phyloP scores from a whole-genome alignment of 2,888 invertebrate species.

The Caenorhabditis doughertyi region DNA sequence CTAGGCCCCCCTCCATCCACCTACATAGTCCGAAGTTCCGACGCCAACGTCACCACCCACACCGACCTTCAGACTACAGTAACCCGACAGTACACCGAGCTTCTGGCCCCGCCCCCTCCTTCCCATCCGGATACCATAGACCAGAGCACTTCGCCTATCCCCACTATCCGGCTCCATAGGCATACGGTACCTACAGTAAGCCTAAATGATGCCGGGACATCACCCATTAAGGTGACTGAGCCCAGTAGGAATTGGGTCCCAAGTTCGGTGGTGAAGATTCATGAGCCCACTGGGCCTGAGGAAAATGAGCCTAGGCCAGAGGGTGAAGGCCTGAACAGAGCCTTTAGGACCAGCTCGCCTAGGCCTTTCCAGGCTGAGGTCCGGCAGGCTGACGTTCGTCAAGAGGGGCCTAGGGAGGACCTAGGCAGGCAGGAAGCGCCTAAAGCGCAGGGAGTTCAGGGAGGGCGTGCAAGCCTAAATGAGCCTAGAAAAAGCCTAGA shows the following conservation, averaged over 20 bases:
- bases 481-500: neutral
- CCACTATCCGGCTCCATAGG: slow-evolving; percentile 59
- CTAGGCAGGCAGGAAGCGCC: too few relatives aligned
- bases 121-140: slow-evolving; percentile 48
- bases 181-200: slow-evolving; percentile 37
- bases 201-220: slow-evolving; percentile 3
- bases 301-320: too few relatives aligned
- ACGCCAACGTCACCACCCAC: slow-evolving; percentile 34
- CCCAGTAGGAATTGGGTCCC: slow-evolving; percentile 1
- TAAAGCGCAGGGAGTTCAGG: too few relatives aligned
- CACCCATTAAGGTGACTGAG: slow-evolving; percentile 51
- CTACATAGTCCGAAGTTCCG: slow-evolving; percentile 41
- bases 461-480: too few relatives aligned
- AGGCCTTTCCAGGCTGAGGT: neutral
- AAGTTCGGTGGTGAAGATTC: slow-evolving; percentile 27
- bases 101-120: slow-evolving; percentile 2
- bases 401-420: too few relatives aligned
- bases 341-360: neutral
- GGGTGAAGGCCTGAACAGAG: too few relatives aligned
- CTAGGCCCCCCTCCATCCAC: neutral
- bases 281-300: slow-evolving; percentile 51
- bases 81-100: slow-evolving; percentile 30
- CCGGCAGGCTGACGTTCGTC: too few relatives aligned
- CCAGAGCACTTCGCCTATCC: slow-evolving; percentile 68
- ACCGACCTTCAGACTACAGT: slow-evolving; percentile 50